phyloP scores from a whole-genome alignment of 1,140 invertebrate species.

The Pachypeltis micranthus region DNA sequence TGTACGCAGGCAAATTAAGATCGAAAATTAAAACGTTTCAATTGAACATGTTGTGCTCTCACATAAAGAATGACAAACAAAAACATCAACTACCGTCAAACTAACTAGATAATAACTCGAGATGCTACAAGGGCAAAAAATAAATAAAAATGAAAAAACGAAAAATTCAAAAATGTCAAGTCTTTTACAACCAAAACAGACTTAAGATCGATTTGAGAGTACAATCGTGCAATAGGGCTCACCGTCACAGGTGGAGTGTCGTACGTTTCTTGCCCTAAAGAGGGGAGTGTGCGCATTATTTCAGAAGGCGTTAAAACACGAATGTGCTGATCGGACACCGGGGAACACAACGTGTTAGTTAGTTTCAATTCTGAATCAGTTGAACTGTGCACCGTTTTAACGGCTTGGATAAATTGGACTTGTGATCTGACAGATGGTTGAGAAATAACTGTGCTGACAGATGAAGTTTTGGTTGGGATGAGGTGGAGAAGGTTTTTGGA shows the following conservation, averaged over 20 bases:
- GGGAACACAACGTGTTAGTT: constrained; percentile 22
- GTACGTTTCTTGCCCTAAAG: constrained; percentile 57
- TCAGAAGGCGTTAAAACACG: constrained; percentile 72
- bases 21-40: background rate
- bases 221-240: constrained; percentile 35
- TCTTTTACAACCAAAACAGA: constrained; percentile 9
- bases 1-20: background rate
- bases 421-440: constrained; percentile 20
- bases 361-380: constrained; percentile 14
- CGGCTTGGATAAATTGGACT: constrained; percentile 24
- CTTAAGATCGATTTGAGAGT: constrained; percentile 16
- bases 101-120: constrained; percentile 8
- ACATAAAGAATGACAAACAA: constrained; percentile 3
- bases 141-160: constrained; percentile 12
- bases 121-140: constrained; percentile 2
- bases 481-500: constrained; percentile 20
- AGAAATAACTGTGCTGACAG: constrained; percentile 19
- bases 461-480: constrained; percentile 16
- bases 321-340: constrained; percentile 57
- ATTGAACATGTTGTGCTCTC: background rate
- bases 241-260: constrained; percentile 48
- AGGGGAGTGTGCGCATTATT: constrained; percentile 75
- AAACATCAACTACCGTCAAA: constrained; percentile 14
- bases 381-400: constrained; percentile 21
- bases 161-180: constrained; percentile 11